Percentiles rank a stretch among this genome's conserved stretches.
These are phyloP conservation scores for Microchirus variegatus DNA, from an alignment of 2,797 vertebrate species.

Conservation along the genomic window DNA sequence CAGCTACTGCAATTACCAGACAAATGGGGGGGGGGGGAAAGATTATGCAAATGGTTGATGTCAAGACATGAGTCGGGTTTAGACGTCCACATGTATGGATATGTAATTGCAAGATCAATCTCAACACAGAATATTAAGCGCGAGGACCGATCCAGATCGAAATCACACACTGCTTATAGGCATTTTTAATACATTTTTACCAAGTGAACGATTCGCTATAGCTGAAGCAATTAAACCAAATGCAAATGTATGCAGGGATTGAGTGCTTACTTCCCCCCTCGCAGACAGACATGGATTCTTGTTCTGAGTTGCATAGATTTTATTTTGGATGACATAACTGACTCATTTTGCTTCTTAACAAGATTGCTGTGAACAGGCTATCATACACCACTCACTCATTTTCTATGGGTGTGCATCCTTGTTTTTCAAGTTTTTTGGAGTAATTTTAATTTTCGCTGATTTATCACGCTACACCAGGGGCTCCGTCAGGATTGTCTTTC, in stretches of 20 bases:
- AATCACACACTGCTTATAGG: constrained; percentile 39
- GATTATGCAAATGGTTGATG: constrained; percentile 6
- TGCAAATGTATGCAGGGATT: constrained; percentile 28
- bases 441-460: no score
- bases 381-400: no score
- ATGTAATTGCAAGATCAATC: constrained; percentile 18
- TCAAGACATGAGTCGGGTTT: constrained; percentile 7
- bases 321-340: no score
- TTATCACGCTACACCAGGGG: no score
- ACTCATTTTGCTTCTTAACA: no score
- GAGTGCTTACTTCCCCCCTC: neutral
- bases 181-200: constrained; percentile 56
- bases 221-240: constrained; percentile 55
- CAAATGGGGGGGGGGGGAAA: neutral
- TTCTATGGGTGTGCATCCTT: no score
- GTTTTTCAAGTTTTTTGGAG: no score
- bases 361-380: no score
- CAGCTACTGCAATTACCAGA: neutral
- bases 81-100: constrained; percentile 13
- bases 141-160: constrained; percentile 33
- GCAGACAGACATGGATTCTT: neutral
- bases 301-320: no score
- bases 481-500: no score
- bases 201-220: constrained; percentile 60
- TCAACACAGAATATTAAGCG: constrained; percentile 20